Percentiles rank a stretch among this genome's conserved stretches.
Evolutionary conservation across 1,140 invertebrate species (phyloP).

Genomic region (Cecropterus lyciades): DNA sequence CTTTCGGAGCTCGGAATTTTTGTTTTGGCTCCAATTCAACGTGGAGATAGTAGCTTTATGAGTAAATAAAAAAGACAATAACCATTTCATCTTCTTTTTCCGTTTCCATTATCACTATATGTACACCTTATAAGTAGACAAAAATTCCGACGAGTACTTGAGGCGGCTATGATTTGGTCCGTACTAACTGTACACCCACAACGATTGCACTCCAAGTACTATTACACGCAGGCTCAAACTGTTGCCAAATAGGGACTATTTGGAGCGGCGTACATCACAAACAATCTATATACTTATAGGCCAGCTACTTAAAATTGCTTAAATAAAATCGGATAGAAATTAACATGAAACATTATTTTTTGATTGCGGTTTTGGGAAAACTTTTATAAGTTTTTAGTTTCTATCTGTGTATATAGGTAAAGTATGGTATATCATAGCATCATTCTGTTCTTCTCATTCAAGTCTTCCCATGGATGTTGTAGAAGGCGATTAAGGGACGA

Average conservation of each 20-base stretch:
- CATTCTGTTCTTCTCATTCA: no score
- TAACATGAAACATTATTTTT: no score
- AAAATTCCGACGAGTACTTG: conserved; percentile 20
- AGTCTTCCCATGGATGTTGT: no score
- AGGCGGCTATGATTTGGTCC: conserved; percentile 27
- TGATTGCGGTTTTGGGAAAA: no score
- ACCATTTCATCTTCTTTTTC: conserved; percentile 35
- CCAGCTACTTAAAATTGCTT: conserved; percentile 1
- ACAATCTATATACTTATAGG: conserved; percentile 21
- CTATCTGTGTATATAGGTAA: no score
- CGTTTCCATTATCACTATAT: conserved; percentile 31
- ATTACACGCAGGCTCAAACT: conserved; percentile 33
- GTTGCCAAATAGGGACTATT: conserved; percentile 30
- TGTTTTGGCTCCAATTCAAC: conserved; percentile 29
- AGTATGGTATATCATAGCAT: no score
- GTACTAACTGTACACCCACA: conserved; percentile 31
- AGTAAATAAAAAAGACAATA: conserved; percentile 36
- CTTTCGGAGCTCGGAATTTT: conserved; percentile 21
- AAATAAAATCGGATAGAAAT: conserved; percentile 3
- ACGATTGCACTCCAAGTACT: conserved; percentile 29
- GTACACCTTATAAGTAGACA: conserved; percentile 27
- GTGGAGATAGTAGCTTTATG: conserved; percentile 25
- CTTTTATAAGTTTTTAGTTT: no score
- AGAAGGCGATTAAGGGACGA: no score
- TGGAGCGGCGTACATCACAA: conserved; percentile 18